Percentiles rank a stretch among this genome's conserved stretches.
Evolutionary conservation across 2,888 invertebrate genomes (phyloP).

Genomic region (Lacanobia oleracea): DNA sequence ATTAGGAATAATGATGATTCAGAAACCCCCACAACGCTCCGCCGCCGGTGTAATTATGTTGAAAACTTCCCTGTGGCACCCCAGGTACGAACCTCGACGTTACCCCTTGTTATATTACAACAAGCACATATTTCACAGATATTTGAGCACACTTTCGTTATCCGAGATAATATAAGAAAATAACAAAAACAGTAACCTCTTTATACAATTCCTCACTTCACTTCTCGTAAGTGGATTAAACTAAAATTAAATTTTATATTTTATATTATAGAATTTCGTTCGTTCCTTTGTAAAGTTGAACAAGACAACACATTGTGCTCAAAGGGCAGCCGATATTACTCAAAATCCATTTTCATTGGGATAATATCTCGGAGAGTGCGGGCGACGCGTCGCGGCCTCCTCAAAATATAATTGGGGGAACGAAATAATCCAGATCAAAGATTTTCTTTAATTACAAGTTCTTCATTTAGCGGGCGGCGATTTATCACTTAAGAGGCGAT

Average conservation of each 20-base stretch:
- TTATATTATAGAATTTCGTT: slow-evolving; percentile 24
- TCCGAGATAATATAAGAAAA: not conserved
- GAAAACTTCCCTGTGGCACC: slow-evolving; percentile 42
- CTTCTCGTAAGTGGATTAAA: slow-evolving; percentile 21
- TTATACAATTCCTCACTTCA: slow-evolving; percentile 9
- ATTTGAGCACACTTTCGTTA: slow-evolving; percentile 9
- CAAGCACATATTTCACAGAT: slow-evolving; percentile 31
- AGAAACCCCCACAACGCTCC: slow-evolving; percentile 45
- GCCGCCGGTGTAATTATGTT: slow-evolving; percentile 52
- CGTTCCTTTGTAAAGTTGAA: slow-evolving; percentile 17
- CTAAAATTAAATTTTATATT: slow-evolving; percentile 28
- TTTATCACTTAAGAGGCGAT: slow-evolving; percentile 87
- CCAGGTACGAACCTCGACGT: slow-evolving; percentile 19
- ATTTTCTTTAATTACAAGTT: slow-evolving; percentile 85
- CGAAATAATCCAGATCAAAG: slow-evolving; percentile 84
- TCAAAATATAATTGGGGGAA: slow-evolving; percentile 70
- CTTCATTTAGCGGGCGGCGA: slow-evolving; percentile 80
- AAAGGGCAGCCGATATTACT: slow-evolving; percentile 59
- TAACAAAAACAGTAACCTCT: not conserved
- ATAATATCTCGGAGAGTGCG: slow-evolving; percentile 62
- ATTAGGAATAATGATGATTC: slow-evolving; percentile 70
- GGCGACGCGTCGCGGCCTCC: slow-evolving; percentile 56
- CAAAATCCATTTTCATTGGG: slow-evolving; percentile 64
- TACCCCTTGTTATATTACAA: slow-evolving; percentile 27
- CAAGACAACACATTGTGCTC: slow-evolving; percentile 43